Base-by-base conservation (phyloP, 2,113 vertebrate genomes). In the Pimephales promelas region DNA sequence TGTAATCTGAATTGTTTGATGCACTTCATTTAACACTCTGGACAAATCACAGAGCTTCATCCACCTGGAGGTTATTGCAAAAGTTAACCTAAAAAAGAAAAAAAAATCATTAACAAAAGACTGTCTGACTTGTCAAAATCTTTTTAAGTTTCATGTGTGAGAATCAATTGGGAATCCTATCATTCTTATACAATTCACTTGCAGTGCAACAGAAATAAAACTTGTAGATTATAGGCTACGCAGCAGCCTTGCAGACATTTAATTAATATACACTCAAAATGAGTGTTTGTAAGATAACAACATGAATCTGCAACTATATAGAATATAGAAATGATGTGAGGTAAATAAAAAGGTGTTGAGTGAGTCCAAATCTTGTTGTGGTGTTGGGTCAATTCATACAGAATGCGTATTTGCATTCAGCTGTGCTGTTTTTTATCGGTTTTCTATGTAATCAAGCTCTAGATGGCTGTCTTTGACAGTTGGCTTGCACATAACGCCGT, bases 221-320 rank as follows among this genome's bases (percentile, higher is more conserved):
- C 45, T 28, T 52, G 45, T 49, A 74, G 45, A 74, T 52, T 74
- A 74, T 52, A 52, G 47, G 16, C 16, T 74, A 31, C 13, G 52
- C 45, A 31, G 24, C 4, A 49, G 26, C 45, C 18, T 24, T 45
- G 16, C 71, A 49, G 31, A 74, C 0, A 28, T 74, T 45, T n/a
- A 49, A 74, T 74, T 47, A 52, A 74, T 47, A n/a, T 72, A 72
- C 68, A 47, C 2, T 45, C 68, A 71, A n/a, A 71, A 45, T 71
- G 68, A 71, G 22, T 24, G 22, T 45, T 74, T 52, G 45, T 52
- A 74, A 52, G 45, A 74, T 73, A 26, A 14, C 71, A 28, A 8
- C 14, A 74, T 52, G 72, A 74, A 74, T 73, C 7, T 24, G 16
- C n/a, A 68, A 22, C 18, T 68, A 54, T 5, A 40, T 20, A 40